These are phyloP conservation scores for Polydrusus cervinus DNA, from an alignment of 2,888 invertebrate species.

Conservation along the genomic window DNA sequence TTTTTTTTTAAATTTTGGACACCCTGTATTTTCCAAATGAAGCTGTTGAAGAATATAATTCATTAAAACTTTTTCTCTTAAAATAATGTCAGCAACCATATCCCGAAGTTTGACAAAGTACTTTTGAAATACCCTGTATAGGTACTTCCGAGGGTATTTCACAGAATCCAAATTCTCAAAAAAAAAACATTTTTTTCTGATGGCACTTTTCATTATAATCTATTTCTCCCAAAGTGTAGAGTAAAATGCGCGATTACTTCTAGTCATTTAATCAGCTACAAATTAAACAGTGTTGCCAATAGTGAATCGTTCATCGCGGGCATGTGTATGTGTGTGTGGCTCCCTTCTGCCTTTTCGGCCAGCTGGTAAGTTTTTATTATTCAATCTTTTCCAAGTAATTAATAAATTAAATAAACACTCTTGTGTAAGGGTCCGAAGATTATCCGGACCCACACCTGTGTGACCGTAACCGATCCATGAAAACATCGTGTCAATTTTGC, in stretches of 20 bases:
- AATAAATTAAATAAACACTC: constrained; percentile 51
- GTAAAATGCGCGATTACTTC: constrained; percentile 36
- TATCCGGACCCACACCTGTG: constrained; percentile 38
- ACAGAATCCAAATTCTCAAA: too few species aligned
- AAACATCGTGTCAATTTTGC: constrained; percentile 24
- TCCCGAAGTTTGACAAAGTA: too few species aligned
- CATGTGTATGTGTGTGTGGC: constrained; percentile 14
- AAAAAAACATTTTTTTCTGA: too few species aligned
- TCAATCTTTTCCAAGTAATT: constrained; percentile 45
- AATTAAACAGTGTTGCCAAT: constrained; percentile 36
- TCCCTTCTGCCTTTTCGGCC: constrained; percentile 15
- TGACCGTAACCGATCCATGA: constrained; percentile 29
- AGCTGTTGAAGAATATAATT: too few species aligned
- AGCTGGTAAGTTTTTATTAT: constrained; percentile 50
- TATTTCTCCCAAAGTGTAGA: constrained; percentile 15
- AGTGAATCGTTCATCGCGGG: constrained; percentile 18
- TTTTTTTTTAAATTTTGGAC: too few species aligned
- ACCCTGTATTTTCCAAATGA: too few species aligned
- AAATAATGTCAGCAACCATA: too few species aligned
- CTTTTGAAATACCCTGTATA: too few species aligned
- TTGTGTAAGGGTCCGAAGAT: constrained; percentile 35
- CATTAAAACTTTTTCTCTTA: too few species aligned
- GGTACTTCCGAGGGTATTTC: too few species aligned
- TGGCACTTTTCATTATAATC: too few species aligned
- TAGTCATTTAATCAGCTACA: constrained; percentile 43